Percentiles rank a stretch among this genome's conserved stretches.
These are phyloP conservation scores for Scophthalmus maximus DNA, from an alignment of 2,113 vertebrate species.

Conservation along the genomic window DNA sequence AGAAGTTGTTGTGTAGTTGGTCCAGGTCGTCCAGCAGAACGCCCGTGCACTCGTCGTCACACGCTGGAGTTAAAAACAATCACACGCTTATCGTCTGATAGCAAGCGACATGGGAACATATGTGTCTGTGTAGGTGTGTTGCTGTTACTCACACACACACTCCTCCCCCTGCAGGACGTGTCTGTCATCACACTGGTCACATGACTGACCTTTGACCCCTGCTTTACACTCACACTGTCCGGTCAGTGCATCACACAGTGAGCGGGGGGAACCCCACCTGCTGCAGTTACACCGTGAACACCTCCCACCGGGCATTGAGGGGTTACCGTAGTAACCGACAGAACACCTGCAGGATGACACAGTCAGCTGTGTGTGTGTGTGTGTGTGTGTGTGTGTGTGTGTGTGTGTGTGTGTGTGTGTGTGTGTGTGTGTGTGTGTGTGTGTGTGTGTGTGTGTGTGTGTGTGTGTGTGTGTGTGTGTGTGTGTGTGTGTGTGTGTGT, in stretches of 20 bases:
- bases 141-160: constrained; percentile 88
- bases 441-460: too few relatives aligned
- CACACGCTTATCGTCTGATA: neutral
- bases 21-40: constrained; percentile 86
- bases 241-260: constrained; percentile 78
- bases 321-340: constrained; percentile 88
- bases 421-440: too few relatives aligned
- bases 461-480: too few relatives aligned
- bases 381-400: too few relatives aligned
- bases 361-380: too few relatives aligned
- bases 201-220: constrained; percentile 86
- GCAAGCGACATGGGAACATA: neutral
- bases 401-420: too few relatives aligned
- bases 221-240: constrained; percentile 89
- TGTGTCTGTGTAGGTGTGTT: neutral
- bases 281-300: constrained; percentile 87
- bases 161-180: constrained; percentile 83
- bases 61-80: constrained; percentile 78
- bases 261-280: constrained; percentile 80
- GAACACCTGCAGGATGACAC: constrained; percentile 84
- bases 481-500: too few relatives aligned
- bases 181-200: constrained; percentile 87
- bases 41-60: constrained; percentile 89
- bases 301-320: constrained; percentile 71
- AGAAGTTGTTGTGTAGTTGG: constrained; percentile 56